phyloP scores from a whole-genome alignment of 2,113 vertebrate genomes.

The Heloderma charlesbogerti region DNA sequence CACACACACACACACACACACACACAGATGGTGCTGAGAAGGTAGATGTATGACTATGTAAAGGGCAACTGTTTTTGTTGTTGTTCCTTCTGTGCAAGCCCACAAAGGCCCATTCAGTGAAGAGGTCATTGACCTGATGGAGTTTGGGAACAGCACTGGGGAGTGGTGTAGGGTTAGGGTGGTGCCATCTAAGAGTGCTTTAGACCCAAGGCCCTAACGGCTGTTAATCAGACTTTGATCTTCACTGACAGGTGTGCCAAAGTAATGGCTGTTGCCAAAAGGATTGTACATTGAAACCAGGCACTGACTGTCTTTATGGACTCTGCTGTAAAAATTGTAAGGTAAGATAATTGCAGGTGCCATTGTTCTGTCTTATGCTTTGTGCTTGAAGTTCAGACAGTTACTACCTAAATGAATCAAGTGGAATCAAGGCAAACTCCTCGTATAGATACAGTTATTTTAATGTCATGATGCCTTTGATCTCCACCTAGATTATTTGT shows the following conservation, averaged over 20 bases:
- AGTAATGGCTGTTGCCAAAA: background rate
- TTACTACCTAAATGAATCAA: background rate
- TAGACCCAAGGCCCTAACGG: no score
- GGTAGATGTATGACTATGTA: no score
- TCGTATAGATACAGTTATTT: background rate
- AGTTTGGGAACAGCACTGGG: background rate
- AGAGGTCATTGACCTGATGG: no score
- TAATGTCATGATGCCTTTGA: background rate
- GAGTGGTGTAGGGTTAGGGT: background rate
- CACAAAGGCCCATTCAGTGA: no score
- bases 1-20: no score
- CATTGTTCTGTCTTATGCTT: accelerated
- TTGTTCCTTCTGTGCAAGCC: no score
- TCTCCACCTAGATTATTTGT: background rate
- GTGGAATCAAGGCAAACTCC: background rate
- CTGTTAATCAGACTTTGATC: background rate
- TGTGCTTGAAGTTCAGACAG: background rate
- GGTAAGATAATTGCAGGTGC: background rate
- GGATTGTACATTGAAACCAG: background rate
- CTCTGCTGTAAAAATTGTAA: conserved; percentile 1
- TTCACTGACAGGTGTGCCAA: background rate
- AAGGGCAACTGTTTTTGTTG: no score
- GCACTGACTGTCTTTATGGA: background rate
- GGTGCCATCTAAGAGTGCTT: background rate
- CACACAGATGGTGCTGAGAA: no score